Base-by-base conservation (phyloP, 2,888 invertebrate genomes). In the Seira sanloemensis region DNA sequence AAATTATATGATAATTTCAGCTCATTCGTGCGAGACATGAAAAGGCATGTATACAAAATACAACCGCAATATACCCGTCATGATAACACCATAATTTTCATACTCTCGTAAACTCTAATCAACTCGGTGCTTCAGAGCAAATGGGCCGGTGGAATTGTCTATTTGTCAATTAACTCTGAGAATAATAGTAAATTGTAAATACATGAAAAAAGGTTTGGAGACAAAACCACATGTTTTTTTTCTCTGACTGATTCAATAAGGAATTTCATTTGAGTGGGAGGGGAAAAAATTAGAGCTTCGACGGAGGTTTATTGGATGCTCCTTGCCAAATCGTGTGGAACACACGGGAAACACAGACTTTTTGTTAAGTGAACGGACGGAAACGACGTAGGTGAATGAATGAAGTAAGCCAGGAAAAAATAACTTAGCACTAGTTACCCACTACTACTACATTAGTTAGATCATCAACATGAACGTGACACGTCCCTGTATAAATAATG, bases 221-320 rank as follows among this genome's bases (percentile, higher is more conserved):
- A 2, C n/a, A 58, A n/a, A 58, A 73, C 58, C 54, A 73, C 73
- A 73, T 58, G 73, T 73, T 73, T 26, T 2, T 19, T 73, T 73
- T 24, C 2, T 18, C 12, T 58, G 73, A 73, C 7, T 72, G 16
- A 54, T 19, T 2, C 24, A 50, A 50, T 46, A 46, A 71, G 26
- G 58, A 73, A 73, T 73, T 73, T 73, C 25, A 37, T 69, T 24
- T n/a, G 24, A 73, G 58, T 72, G 72, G 58, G 73, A 24, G 73
- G n/a, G n/a, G 58, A 73, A 58, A 24, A 54, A 73, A 73, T 54
- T 58, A 73, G 73, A 73, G 26, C 54, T 58, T 73, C 73, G 26
- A n/a, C 24, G 58, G 58, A 73, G 58, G 73, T 58, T 73, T 73
- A 73, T 73, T 73, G 73, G 73, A 73, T 73, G 24, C 37, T 73